Evolutionary conservation across 2,888 invertebrate genomes (phyloP), one percentile per base, ranked within the genome.

Genomic region (Cancer borealis): DNA sequence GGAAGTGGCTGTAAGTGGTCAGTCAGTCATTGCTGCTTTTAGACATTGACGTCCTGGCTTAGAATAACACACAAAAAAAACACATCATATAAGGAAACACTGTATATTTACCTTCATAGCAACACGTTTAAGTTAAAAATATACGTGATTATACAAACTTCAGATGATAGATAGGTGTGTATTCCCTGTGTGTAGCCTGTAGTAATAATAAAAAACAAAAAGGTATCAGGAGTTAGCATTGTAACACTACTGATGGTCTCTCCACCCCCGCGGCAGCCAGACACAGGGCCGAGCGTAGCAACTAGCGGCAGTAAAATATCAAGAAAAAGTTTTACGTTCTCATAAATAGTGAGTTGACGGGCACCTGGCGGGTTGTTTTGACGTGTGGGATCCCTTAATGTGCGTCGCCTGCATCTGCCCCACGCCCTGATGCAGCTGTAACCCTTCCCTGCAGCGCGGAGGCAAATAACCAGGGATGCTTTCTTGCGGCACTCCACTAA

Each of bases 21-120:
- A 66, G n/a, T 66, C 66, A 66, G 66, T 66, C 66, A 66, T 66
- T 66, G 66, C 66, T n/a, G n/a, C n/a, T n/a, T 66, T n/a, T 66
- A 66, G n/a, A 21, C 66, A 21, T 66, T 66, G n/a, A n/a, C 66
- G n/a, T 66, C 66, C n/a, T 14, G n/a, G 66, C 66, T 66, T 17
- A 66, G n/a, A 66, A 66, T 66, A 66, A 66, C 3, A 66, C 66
- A 21, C n/a, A n/a, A n/a, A 66, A 66, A 66, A 66, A 54, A 54
- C 14, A 12, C 14, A 3, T 12, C 8, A 12, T 12, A 8, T 54
- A 14, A 54, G 54, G 17, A 17, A 12, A 54, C 14, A 17, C 12
- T 12, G 54, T 54, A 17, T 54, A 17, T 54, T 54, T 54, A 3
- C 54, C 54, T 12, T 54, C 54, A 54, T 17, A 54, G 54, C 54